Evolutionary conservation across 2,888 invertebrate genomes (phyloP), one percentile per base, ranked within the genome.

Genomic region (Slavum lentiscoides): DNA sequence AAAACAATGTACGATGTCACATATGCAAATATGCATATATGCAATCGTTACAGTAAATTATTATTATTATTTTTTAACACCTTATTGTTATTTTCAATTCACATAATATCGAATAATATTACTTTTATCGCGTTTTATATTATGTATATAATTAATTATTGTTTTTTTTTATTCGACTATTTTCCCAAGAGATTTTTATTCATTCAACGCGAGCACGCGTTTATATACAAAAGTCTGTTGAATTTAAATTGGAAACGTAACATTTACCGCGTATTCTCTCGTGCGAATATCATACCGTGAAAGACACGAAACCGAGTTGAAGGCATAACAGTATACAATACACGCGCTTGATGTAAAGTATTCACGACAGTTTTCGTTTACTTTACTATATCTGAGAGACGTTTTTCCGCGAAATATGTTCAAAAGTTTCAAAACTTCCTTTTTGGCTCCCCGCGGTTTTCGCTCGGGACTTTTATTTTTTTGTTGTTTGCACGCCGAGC

Each of bases 331-430:
- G 30, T 19, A 30, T 37, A 64, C 19, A 37, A 64, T 62, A 43
- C 7, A 49, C 23, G 30, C 17, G 30, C 17, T 11, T 53, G 37
- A 39, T 37, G 55, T 59, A 58, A 75, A 75, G 43, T 67, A 67
- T 75, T 67, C 75, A 49, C 17, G 67, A 59, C 64, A 64, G 64
- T 53, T 64, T 37, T 21, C 17, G 39, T 39, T 43, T n/a, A 67
- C 30, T 30, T 30, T 30, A 4, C 30, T 43, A 68, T 7, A 2
- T 30, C 13, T 21, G 19, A 9, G 23, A 23, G 55, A 67, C 43
- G 43, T 66, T 80, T 66, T 59, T 66, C 53, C 0, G 62, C 72
- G 39, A 80, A 80, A 80, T 80, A 80, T 72, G 80, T 72, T 64
- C 58, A 43, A 80, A 80, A 80, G 70, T 80, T 72, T 72, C 7